Conservation (phyloP, 2,797 vertebrate species). For the Kryptopterus vitreolus region DNA sequence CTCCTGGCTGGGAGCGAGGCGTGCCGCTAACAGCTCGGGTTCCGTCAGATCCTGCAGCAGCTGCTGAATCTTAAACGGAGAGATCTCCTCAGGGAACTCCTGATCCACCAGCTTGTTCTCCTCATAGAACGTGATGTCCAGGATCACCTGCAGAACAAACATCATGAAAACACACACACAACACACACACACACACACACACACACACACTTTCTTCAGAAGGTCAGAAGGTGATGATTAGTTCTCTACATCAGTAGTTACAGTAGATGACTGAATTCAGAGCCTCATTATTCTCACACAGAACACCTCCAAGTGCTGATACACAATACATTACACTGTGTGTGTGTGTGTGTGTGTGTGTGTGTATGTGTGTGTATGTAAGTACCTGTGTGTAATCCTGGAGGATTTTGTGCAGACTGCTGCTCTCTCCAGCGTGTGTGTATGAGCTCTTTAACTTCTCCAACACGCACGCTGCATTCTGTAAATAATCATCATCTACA, state of each 20-base stretch:
- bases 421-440: conserved; percentile 80
- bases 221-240: background rate
- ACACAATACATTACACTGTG: background rate
- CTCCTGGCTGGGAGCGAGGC: conserved; percentile 78
- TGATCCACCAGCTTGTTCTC: conserved; percentile 94
- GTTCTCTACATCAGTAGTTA: background rate
- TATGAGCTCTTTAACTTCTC: conserved; percentile 83
- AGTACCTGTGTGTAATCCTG: conserved; percentile 94
- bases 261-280: too few species aligned
- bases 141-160: conserved; percentile 76
- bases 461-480: conserved; percentile 85
- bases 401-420: conserved; percentile 78
- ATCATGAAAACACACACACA: background rate
- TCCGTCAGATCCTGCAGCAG: conserved; percentile 87
- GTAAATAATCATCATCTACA: conserved; percentile 88
- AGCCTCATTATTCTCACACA: background rate
- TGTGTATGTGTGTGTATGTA: background rate
- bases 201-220: background rate
- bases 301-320: background rate
- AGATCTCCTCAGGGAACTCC: conserved; percentile 90
- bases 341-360: background rate
- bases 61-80: conserved; percentile 88
- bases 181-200: background rate
- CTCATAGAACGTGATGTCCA: conserved; percentile 95
- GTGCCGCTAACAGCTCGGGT: conserved; percentile 84